These are phyloP conservation scores for Etheostoma perlongum DNA, from an alignment of 2,797 vertebrate genomes.

Conservation along the genomic window DNA sequence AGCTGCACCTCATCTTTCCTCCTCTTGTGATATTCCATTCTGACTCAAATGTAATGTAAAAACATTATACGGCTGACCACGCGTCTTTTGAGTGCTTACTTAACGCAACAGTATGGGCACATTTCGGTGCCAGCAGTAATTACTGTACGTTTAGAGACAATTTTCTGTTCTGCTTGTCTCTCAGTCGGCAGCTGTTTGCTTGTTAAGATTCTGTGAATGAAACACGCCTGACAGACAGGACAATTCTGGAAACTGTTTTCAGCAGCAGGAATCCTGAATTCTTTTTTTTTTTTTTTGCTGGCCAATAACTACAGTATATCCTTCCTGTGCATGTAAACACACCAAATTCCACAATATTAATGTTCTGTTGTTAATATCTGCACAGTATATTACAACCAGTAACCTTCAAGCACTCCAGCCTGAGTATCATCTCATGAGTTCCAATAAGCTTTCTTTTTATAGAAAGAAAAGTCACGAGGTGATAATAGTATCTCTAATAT, in stretches of 20 bases:
- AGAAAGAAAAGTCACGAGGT: slow-evolving; percentile 23
- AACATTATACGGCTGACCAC: neutral
- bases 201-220: neutral
- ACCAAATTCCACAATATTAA: neutral
- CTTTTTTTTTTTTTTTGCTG: neutral
- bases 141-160: slow-evolving; percentile 4
- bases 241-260: neutral
- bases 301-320: neutral
- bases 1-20: no score
- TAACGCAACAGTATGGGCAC: no score
- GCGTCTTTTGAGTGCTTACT: slow-evolving; percentile 9
- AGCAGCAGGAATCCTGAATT: slow-evolving; percentile 10
- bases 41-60: slow-evolving; percentile 8
- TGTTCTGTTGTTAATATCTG: slow-evolving; percentile 19
- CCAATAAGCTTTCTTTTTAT: slow-evolving; percentile 21
- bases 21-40: neutral
- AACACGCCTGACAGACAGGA: neutral
- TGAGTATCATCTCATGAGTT: slow-evolving; percentile 2
- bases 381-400: slow-evolving; percentile 12
- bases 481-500: slow-evolving; percentile 50
- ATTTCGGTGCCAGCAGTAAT: slow-evolving; percentile 31
- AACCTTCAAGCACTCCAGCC: slow-evolving; percentile 24
- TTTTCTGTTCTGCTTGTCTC: slow-evolving; percentile 17
- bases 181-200: slow-evolving; percentile 6
- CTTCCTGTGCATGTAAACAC: slow-evolving; percentile 11